Conservation (phyloP, 2,888 invertebrate species). For the Dendrolimus houi region DNA sequence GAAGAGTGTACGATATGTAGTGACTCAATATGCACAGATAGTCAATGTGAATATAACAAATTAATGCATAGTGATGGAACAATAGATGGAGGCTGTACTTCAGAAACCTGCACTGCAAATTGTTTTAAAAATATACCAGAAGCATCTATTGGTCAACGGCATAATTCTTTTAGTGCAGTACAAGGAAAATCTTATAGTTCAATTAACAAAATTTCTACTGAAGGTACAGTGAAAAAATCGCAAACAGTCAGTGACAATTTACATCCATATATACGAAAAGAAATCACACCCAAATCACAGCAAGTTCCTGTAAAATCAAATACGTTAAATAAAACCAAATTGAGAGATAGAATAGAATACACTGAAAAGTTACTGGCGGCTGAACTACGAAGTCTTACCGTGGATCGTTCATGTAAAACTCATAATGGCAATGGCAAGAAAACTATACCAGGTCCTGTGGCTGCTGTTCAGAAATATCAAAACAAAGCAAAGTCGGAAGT, state of each 20-base stretch:
- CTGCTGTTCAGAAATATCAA: slow-evolving; percentile 46
- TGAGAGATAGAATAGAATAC: slow-evolving; percentile 66
- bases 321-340: slow-evolving; percentile 42
- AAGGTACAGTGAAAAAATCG: slow-evolving; percentile 61
- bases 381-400: slow-evolving; percentile 60
- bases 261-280: slow-evolving; percentile 72
- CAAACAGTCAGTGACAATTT: slow-evolving; percentile 64
- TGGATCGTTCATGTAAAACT: slow-evolving; percentile 56
- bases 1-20: slow-evolving; percentile 71
- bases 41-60: slow-evolving; percentile 69
- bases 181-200: slow-evolving; percentile 56
- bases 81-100: slow-evolving; percentile 57
- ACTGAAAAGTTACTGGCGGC: slow-evolving; percentile 69
- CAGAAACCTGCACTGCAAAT: slow-evolving; percentile 60
- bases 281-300: slow-evolving; percentile 45
- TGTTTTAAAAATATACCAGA: slow-evolving; percentile 60
- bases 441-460: slow-evolving; percentile 31
- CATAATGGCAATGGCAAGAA: slow-evolving; percentile 30
- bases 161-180: slow-evolving; percentile 66
- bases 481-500: slow-evolving; percentile 78
- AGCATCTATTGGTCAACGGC: slow-evolving; percentile 49
- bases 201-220: slow-evolving; percentile 38
- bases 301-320: slow-evolving; percentile 36
- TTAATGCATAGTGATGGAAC: slow-evolving; percentile 58
- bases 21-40: slow-evolving; percentile 69